Evolutionary conservation across 2,797 vertebrate species (phyloP), one percentile per base, ranked within the genome.

Genomic region (Tympanoctomys barrerae): DNA sequence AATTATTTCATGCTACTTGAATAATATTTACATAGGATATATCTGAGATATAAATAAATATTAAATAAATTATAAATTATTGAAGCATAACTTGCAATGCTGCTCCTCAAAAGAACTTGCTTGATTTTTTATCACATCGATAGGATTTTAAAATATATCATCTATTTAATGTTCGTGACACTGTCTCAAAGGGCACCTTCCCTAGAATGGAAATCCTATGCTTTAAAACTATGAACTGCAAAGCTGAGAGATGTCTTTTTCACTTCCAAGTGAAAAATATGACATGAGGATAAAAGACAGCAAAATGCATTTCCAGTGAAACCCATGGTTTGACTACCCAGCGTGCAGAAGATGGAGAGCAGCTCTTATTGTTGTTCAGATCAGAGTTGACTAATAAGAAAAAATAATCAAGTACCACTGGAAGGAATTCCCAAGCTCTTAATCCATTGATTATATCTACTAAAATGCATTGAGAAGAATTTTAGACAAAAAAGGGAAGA

Each of bases 21-120:
- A 84, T 5, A 86, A 95, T 57, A 86, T 95, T 87, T 87, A 8
- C 87, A 88, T 22, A 90, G 22, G n/a, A 54, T 33, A 66, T 78
- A 86, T 24, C 39, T 54, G 26, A 93, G 36, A 89, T 36, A 89
- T 54, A 85, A 71, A 89, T 54, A 82, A 81, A 81, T 83, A 88
- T 26, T 79, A 87, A 95, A 82, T 79, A 93, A 87, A 85, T 57
- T 12, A 86, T 87, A 90, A 95, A 94, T 79, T 49, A 82, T n/a
- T 75, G 19, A 26, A 90, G 24, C n/a, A 64, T 57, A 94, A 82
- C 7, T 90, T 86, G 21, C 28, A 94, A 81, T 95, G 64, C 39
- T 71, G 16, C 7, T 87, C 57, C n/a, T 94, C 78, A 85, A 26
- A 54, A 71, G 26, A 78, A 73, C 26, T 66, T 49, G 42, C 24